Evolutionary conservation across 2,113 vertebrate species (phyloP).

Genomic region (Megaleporinus macrocephalus): DNA sequence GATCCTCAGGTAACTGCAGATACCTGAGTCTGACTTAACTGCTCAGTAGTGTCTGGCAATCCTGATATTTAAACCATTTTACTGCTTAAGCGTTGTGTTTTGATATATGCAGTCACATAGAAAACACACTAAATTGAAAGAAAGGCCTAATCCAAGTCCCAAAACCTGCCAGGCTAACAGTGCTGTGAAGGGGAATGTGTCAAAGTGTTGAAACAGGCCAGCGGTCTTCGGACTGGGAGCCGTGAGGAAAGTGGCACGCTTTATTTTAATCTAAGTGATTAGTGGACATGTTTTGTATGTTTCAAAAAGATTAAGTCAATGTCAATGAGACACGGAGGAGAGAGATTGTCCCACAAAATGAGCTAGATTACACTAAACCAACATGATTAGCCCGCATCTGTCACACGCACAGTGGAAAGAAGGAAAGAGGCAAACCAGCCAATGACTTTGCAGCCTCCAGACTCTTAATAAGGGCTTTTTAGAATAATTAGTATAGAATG

Average conservation of each 20-base stretch:
- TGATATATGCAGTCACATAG: too few species aligned
- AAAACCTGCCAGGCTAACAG: background rate
- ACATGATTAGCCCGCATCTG: conserved; percentile 59
- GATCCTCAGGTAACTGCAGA: too few species aligned
- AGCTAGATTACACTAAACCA: conserved; percentile 59
- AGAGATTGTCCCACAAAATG: conserved; percentile 60
- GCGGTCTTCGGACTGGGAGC: background rate
- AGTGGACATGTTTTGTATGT: conserved; percentile 50
- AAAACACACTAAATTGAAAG: background rate
- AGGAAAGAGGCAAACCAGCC: conserved; percentile 3
- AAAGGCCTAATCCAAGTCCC: background rate
- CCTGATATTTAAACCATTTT: too few species aligned
- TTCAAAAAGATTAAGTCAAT: conserved; percentile 58
- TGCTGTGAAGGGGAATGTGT: background rate
- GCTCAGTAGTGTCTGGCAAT: too few species aligned
- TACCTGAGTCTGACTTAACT: too few species aligned
- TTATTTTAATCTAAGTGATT: conserved; percentile 54
- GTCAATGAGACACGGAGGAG: conserved; percentile 38
- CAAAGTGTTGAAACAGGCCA: conserved; percentile 1
- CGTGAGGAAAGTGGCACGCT: background rate
- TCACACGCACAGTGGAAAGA: conserved; percentile 28
- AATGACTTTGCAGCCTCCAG: background rate
- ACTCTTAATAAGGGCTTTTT: background rate
- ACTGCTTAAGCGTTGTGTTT: too few species aligned
- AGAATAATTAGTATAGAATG: background rate